A percentile compares a stretch with the other conserved stretches of the same genome.
Evolutionary conservation across 2,888 invertebrate genomes (phyloP).

Genomic region (Xiphydria camelus): DNA sequence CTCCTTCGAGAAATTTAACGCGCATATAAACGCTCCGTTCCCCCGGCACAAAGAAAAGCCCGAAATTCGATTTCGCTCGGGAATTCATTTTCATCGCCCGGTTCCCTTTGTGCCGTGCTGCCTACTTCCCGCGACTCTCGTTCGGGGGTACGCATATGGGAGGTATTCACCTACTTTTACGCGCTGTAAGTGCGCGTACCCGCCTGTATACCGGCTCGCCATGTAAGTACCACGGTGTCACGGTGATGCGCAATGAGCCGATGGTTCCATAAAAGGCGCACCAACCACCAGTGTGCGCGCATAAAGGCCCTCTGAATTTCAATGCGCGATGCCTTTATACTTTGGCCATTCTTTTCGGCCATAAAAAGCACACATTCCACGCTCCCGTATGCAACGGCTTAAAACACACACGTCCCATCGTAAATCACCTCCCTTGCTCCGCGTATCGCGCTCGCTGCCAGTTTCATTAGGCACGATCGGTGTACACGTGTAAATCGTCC

Average conservation of each 20-base stretch:
- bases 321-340: constrained; percentile 45
- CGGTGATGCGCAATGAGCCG: constrained; percentile 40
- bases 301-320: constrained; percentile 45
- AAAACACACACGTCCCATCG: constrained; percentile 40
- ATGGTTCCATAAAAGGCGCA: constrained; percentile 37
- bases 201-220: constrained; percentile 28
- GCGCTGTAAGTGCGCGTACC: no score
- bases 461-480: constrained; percentile 21
- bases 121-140: no score
- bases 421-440: constrained; percentile 40
- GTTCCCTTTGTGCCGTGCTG: no score
- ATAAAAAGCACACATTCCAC: constrained; percentile 47
- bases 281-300: constrained; percentile 24
- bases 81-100: no score
- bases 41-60: no score
- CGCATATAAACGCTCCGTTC: no score
- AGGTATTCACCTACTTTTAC: no score
- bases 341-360: constrained; percentile 42
- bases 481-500: no score
- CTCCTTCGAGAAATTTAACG: no score
- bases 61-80: no score
- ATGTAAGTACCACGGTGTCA: constrained; percentile 34
- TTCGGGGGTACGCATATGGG: no score
- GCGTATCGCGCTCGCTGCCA: constrained; percentile 21
- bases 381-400: constrained; percentile 38